These are phyloP conservation scores for Lochmaea crataegi DNA, from an alignment of 2,888 invertebrate species.

Conservation along the genomic window DNA sequence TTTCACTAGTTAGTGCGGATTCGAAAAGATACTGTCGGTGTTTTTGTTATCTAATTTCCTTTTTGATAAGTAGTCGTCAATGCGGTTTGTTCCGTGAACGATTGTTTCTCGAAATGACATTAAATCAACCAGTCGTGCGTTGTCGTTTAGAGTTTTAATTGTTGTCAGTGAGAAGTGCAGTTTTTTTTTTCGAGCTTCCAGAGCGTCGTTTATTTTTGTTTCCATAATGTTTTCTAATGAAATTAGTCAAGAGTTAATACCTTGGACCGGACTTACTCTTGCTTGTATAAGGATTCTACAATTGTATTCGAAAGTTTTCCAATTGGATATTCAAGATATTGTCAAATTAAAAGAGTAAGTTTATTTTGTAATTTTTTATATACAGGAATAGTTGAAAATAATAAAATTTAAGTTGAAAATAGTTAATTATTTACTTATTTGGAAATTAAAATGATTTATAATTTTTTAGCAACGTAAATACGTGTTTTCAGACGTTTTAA, in stretches of 20 bases:
- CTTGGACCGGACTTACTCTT: slow-evolving; percentile 87
- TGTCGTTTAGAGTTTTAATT: slow-evolving; percentile 6
- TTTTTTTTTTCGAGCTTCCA: not conserved
- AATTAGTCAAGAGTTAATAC: slow-evolving; percentile 58
- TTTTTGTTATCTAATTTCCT: slow-evolving; percentile 40
- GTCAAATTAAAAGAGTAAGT: slow-evolving; percentile 44
- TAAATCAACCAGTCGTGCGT: slow-evolving; percentile 3
- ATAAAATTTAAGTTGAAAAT: no score
- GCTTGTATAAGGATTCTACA: slow-evolving; percentile 86
- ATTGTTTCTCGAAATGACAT: slow-evolving; percentile 35
- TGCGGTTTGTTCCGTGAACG: slow-evolving; percentile 21
- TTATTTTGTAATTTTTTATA: no score
- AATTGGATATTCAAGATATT: slow-evolving; percentile 65
- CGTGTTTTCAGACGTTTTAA: no score
- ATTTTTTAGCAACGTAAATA: no score
- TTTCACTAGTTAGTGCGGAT: slow-evolving; percentile 26
- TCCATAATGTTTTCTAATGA: slow-evolving; percentile 54
- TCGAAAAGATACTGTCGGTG: slow-evolving; percentile 26
- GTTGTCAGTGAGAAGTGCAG: slow-evolving; percentile 1
- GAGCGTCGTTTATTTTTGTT: slow-evolving; percentile 11
- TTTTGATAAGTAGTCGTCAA: slow-evolving; percentile 28
- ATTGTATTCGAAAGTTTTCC: slow-evolving; percentile 89
- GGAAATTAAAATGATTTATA: no score
- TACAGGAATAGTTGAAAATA: no score
- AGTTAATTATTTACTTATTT: no score